A percentile compares a stretch with the other conserved stretches of the same genome.
Evolutionary conservation across 2,113 vertebrate species (phyloP).

Genomic region (Speoplatyrhinus poulsoni): DNA sequence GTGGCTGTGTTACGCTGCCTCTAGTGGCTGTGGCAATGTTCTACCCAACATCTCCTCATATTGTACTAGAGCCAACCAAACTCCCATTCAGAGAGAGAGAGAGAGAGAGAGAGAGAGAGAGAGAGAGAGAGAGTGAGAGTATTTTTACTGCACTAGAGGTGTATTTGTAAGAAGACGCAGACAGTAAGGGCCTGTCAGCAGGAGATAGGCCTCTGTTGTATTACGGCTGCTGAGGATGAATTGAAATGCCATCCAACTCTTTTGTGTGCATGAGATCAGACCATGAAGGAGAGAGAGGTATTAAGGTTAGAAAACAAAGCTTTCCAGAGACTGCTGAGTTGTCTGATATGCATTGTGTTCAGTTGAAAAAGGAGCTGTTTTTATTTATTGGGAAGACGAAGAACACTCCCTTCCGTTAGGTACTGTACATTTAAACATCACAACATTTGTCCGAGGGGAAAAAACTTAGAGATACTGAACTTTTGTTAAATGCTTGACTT

Average conservation of each 20-base stretch:
- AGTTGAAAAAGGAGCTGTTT: background rate
- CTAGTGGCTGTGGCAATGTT: conserved; percentile 25
- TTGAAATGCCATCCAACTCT: conserved; percentile 1
- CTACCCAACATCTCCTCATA: background rate
- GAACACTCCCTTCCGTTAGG: background rate
- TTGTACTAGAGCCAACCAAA: background rate
- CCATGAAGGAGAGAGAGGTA: conserved; percentile 8
- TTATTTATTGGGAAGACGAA: conserved; percentile 7
- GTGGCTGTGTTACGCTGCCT: conserved; percentile 43
- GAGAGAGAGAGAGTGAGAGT: background rate
- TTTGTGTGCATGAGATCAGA: conserved; percentile 22
- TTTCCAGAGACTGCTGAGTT: conserved; percentile 1
- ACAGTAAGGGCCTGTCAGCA: conserved; percentile 4
- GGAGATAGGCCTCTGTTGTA: conserved; percentile 15
- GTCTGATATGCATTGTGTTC: background rate
- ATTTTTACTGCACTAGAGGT: conserved; percentile 7
- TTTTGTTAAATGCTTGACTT: no score
- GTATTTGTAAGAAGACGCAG: background rate
- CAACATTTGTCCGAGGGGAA: no score
- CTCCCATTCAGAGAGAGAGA: background rate
- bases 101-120: background rate
- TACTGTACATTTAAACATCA: no score
- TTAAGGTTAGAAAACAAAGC: conserved; percentile 9
- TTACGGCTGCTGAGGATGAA: conserved; percentile 4
- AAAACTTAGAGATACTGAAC: no score